Base-by-base conservation (phyloP, 2,888 invertebrate genomes). In the Palloptera scutellata region DNA sequence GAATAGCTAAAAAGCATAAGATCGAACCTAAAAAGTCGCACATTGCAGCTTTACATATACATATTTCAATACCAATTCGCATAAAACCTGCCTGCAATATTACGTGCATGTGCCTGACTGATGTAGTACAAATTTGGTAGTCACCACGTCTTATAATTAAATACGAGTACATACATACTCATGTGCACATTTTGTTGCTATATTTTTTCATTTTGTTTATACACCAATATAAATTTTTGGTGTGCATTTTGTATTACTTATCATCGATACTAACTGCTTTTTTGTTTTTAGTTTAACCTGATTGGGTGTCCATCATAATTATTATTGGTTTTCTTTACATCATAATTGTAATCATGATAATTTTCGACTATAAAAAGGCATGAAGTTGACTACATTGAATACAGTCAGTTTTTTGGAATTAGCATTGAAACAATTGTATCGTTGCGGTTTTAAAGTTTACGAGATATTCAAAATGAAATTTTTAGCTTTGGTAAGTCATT, bases 401-500 rank as follows among this genome's bases (percentile, higher is more conserved):
- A 75, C 78, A 81, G 79, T 82, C 77, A 73, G 72, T 72, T 74
- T 71, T 74, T 75, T 75, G 76, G 74, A 75, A 75, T 77, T 75
- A 63, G 72, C 65, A 64, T 62, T 67, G 55, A 66, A 55, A 62
- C 65, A 72, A 74, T 66, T 62, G 67, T 42, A 65, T 66, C 51
- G 58, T 13, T 48, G 45, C 30, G 59, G 57, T 13, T 64, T 64
- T 63, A 43, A 63, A 60, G 41, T 53, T 41, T 51, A 43, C 55
- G 48, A 54, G 65, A 48, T 13, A 67, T 54, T 53, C 67, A 78
- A 61, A 55, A 81, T 81, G 81, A 81, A 82, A 70, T 81, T 74
- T 72, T 70, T 82, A 57, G 69, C 74, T 64, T 72, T 81, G 79
- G 81, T 81, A 51, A 75, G 79, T 75, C 48, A 5, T 6, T 5